phyloP scores from a whole-genome alignment of 2,113 vertebrate species.

The Ceuthmochares aereus region DNA sequence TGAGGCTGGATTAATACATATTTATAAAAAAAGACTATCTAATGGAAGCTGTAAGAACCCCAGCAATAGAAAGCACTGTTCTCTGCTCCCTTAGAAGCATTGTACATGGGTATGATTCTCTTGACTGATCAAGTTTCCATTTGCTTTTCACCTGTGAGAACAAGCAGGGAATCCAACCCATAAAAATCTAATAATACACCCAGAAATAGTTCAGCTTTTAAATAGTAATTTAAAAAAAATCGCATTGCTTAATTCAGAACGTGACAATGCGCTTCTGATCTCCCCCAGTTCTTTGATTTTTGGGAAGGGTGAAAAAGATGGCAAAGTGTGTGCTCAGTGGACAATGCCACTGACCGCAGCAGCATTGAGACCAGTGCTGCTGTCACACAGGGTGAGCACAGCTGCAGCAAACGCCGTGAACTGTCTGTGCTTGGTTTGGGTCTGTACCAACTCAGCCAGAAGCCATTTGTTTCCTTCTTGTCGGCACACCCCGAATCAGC shows the following conservation, averaged over 20 bases:
- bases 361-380: background rate
- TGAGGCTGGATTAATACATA: background rate
- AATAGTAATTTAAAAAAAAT: background rate
- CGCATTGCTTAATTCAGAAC: background rate
- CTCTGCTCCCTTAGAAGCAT: background rate
- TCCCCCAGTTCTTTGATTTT: background rate
- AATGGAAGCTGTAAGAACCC: background rate
- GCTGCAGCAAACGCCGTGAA: background rate
- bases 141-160: slow-evolving; percentile 6
- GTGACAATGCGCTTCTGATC: accelerated
- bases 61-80: background rate
- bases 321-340: background rate
- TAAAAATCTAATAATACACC: background rate
- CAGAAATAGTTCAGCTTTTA: background rate
- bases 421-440: background rate
- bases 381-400: background rate
- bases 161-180: background rate
- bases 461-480: background rate
- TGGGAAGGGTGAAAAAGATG: background rate
- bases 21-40: background rate
- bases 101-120: background rate
- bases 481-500: background rate
- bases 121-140: background rate
- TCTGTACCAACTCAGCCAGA: background rate
- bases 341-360: accelerated